A percentile compares a stretch with the other conserved stretches of the same genome.
phyloP scores from a whole-genome alignment of 2,888 invertebrate species.

The Sericinus montela region DNA sequence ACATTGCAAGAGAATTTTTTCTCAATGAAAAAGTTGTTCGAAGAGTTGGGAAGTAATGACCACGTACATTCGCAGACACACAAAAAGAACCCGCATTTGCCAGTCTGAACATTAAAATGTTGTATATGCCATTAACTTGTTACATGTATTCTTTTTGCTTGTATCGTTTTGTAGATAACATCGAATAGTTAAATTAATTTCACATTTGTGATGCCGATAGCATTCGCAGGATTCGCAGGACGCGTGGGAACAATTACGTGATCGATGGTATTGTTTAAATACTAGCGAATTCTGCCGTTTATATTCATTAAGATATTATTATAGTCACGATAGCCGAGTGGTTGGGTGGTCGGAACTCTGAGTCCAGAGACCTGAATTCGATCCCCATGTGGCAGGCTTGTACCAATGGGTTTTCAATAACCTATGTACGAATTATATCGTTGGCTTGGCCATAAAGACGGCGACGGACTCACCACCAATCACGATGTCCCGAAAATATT shows the following conservation, averaged over 20 bases:
- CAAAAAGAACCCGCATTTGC: not conserved
- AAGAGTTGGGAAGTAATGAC: conserved; percentile 3
- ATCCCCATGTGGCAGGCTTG: too few species aligned
- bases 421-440: too few species aligned
- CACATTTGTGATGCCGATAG: not conserved
- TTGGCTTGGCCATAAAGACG: too few species aligned
- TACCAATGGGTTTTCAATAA: too few species aligned
- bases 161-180: not conserved
- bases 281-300: not conserved
- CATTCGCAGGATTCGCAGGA: not conserved
- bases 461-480: too few species aligned
- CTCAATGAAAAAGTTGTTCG: not conserved
- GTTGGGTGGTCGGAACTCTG: too few species aligned
- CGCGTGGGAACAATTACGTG: not conserved
- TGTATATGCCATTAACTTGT: not conserved
- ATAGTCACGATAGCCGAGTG: too few species aligned
- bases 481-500: too few species aligned
- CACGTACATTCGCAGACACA: conserved; percentile 5
- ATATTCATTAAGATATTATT: too few species aligned
- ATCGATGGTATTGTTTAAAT: not conserved
- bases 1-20: conserved; percentile 2
- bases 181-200: too few species aligned
- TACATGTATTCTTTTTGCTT: not conserved
- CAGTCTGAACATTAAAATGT: not conserved
- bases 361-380: too few species aligned